These are phyloP conservation scores for Clinocottus analis DNA, from an alignment of 2,113 vertebrate genomes.

Conservation along the genomic window DNA sequence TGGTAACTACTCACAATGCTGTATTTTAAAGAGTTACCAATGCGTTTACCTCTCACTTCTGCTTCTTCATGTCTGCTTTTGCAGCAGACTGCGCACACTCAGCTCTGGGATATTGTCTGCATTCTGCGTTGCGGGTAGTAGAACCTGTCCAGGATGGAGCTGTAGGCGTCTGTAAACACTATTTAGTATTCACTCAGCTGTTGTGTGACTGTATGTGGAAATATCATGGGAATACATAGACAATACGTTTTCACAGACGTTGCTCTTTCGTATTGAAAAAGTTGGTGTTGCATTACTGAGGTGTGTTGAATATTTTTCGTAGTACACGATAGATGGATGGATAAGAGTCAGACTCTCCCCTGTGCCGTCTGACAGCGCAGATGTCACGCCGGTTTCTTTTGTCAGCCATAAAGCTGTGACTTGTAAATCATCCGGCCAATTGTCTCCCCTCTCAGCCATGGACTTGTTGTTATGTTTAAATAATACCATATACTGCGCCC, in stretches of 20 bases:
- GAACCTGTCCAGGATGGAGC: slow-evolving; percentile 33
- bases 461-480: neutral
- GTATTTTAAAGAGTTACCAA: neutral
- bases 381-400: slow-evolving; percentile 23
- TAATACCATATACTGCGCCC: neutral
- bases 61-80: neutral
- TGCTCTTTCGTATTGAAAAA: slow-evolving; percentile 5
- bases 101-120: neutral
- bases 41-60: neutral
- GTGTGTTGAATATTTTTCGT: slow-evolving; percentile 25
- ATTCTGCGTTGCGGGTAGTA: slow-evolving; percentile 10
- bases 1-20: neutral
- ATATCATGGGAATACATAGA: slow-evolving; percentile 35
- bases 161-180: slow-evolving; percentile 34
- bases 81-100: neutral
- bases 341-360: neutral
- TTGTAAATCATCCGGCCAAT: neutral
- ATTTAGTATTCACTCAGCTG: slow-evolving; percentile 50
- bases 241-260: neutral
- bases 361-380: neutral
- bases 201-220: slow-evolving; percentile 18
- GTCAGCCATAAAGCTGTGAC: neutral
- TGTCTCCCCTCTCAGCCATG: slow-evolving; percentile 4
- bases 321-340: neutral
- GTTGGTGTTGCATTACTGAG: neutral